These are phyloP conservation scores for Chymomyza caudatula DNA, from an alignment of 2,888 invertebrate genomes.

Conservation along the genomic window DNA sequence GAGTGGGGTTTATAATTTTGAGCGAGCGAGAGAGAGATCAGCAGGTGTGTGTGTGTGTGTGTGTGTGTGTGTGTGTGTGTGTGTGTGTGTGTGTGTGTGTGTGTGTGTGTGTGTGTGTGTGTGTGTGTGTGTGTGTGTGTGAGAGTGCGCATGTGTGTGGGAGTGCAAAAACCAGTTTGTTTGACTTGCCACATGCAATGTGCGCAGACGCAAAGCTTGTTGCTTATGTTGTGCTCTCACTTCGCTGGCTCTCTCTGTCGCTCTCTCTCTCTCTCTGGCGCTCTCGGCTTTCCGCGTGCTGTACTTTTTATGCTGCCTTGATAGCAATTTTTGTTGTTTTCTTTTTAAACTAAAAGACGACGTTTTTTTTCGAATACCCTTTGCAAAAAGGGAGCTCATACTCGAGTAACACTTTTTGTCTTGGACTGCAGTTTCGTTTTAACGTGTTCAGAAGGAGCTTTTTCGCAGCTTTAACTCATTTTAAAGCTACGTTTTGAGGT, in stretches of 20 bases:
- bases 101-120: neutral
- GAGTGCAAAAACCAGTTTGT: constrained; percentile 62
- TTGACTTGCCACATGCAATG: constrained; percentile 36
- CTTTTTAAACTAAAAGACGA: constrained; percentile 55
- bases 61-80: constrained; percentile 34
- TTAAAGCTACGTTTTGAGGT: too few species aligned
- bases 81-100: constrained; percentile 41
- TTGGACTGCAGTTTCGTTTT: too few species aligned
- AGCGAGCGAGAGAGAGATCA: constrained; percentile 21
- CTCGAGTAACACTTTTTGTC: too few species aligned
- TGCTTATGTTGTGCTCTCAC: constrained; percentile 25
- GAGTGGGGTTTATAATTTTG: constrained; percentile 44
- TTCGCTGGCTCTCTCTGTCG: constrained; percentile 23
- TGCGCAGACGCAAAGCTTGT: constrained; percentile 13
- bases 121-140: neutral
- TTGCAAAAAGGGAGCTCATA: too few species aligned
- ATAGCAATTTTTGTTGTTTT: constrained; percentile 32
- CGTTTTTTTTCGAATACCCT: constrained; percentile 21
- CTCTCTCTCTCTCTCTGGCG: too few species aligned
- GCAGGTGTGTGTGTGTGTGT: constrained; percentile 2
- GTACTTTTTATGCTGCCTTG: constrained; percentile 44
- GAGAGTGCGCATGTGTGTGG: constrained; percentile 42
- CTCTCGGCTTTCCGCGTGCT: constrained; percentile 3
- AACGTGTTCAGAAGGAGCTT: too few species aligned
- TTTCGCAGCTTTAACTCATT: too few species aligned